Evolutionary conservation across 2,797 vertebrate genomes (phyloP).

Genomic region (Arnoldichthys spilopterus): DNA sequence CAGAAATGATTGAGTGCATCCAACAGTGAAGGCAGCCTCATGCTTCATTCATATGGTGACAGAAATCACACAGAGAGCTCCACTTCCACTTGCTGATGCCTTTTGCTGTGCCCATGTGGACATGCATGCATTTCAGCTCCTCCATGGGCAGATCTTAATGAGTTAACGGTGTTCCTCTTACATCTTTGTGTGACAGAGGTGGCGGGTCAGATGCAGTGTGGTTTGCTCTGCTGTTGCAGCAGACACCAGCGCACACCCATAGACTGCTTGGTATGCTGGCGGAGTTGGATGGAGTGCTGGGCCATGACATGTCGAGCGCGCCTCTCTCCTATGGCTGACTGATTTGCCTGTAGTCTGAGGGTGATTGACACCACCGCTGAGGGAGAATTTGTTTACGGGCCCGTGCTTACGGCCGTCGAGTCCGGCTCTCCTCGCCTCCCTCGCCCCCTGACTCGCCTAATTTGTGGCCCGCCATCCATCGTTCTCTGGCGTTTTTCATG

Average conservation of each 20-base stretch:
- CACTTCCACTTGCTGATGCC: neutral
- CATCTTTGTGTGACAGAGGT: neutral
- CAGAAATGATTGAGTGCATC: neutral
- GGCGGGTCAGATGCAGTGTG: neutral
- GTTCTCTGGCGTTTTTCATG: slow-evolving; percentile 70
- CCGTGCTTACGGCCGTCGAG: slow-evolving; percentile 5
- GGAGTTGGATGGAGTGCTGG: neutral
- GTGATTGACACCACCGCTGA: slow-evolving; percentile 62
- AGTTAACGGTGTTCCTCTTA: neutral
- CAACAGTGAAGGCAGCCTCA: neutral
- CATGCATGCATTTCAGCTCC: neutral
- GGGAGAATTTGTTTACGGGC: slow-evolving; percentile 63
- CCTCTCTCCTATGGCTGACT: slow-evolving; percentile 13
- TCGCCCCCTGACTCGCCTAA: slow-evolving; percentile 33
- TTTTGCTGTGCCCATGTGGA: neutral
- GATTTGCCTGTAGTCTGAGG: slow-evolving; percentile 60
- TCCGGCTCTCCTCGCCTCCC: slow-evolving; percentile 7
- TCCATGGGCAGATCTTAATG: neutral
- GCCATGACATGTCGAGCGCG: neutral
- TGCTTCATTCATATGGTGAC: neutral
- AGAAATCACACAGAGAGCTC: neutral
- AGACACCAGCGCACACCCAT: neutral
- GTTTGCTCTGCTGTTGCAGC: slow-evolving; percentile 9
- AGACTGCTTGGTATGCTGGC: slow-evolving; percentile 17
- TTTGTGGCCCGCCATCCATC: slow-evolving; percentile 66